phyloP scores from a whole-genome alignment of 1,140 invertebrate species.

The Choristoneura fumiferana region DNA sequence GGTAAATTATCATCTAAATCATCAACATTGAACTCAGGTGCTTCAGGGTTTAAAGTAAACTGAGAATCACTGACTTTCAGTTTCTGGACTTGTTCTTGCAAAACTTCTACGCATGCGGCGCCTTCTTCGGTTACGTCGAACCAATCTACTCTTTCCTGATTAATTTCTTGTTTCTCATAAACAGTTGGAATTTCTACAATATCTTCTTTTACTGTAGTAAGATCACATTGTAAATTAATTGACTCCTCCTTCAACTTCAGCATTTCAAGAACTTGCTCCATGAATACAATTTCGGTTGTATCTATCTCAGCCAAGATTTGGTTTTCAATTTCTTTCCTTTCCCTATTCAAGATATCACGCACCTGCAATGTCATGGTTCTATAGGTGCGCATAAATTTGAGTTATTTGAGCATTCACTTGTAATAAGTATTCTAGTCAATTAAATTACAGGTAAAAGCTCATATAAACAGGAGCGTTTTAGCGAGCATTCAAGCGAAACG shows the following conservation, averaged over 20 bases:
- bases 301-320: slow-evolving; percentile 83
- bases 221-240: slow-evolving; percentile 39
- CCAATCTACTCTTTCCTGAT: slow-evolving; percentile 62
- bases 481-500: too few relatives aligned
- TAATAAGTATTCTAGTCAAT: too few relatives aligned
- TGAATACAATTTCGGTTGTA: slow-evolving; percentile 90
- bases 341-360: slow-evolving; percentile 84
- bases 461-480: too few relatives aligned
- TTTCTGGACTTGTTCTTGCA: slow-evolving; percentile 48
- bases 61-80: slow-evolving; percentile 36
- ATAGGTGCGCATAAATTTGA: too few relatives aligned
- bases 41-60: slow-evolving; percentile 55
- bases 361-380: slow-evolving; percentile 57
- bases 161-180: slow-evolving; percentile 57
- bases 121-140: slow-evolving; percentile 66
- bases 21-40: slow-evolving; percentile 41
- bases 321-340: slow-evolving; percentile 83
- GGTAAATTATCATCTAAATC: slow-evolving; percentile 39
- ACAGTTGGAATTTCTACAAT: slow-evolving; percentile 39
- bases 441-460: too few relatives aligned
- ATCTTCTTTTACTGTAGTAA: slow-evolving; percentile 30
- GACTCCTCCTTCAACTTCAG: slow-evolving; percentile 53
- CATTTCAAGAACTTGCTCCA: slow-evolving; percentile 85
- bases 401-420: too few relatives aligned
- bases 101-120: slow-evolving; percentile 44